Conservation (phyloP, 2,113 vertebrate genomes). For the Sinocyclocheilus anophthalmus region DNA sequence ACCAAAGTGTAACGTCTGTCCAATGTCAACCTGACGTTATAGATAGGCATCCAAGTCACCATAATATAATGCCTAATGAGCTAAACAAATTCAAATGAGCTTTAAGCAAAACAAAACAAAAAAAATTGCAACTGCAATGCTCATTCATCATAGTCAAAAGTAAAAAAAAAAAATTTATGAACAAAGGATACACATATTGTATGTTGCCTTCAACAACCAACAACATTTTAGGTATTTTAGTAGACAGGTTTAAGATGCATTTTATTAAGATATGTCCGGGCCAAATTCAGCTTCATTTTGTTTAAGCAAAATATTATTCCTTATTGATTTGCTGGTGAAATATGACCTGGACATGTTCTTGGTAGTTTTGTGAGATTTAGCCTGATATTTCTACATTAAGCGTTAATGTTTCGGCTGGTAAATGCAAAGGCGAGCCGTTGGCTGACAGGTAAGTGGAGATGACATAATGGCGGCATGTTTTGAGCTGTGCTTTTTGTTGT, state of each 20-base stretch:
- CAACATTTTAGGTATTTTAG: not conserved
- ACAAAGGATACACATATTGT: not conserved
- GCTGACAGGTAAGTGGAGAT: constrained; percentile 72
- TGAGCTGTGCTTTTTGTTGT: constrained; percentile 50
- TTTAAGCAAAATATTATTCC: not conserved
- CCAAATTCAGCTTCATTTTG: not conserved
- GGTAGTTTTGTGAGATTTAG: not conserved
- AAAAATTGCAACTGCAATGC: not conserved
- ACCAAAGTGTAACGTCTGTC: too few species aligned
- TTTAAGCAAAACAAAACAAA: not conserved
- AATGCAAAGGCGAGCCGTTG: constrained; percentile 46
- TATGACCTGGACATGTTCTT: not conserved
- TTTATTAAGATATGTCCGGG: not conserved
- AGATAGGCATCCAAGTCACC: not conserved
- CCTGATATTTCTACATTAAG: not conserved
- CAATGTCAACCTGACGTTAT: too few species aligned
- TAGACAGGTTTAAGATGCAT: not conserved
- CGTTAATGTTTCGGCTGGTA: constrained; percentile 57
- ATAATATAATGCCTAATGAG: not conserved
- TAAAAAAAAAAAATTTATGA: not conserved
- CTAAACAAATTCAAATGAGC: not conserved
- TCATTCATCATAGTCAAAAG: not conserved
- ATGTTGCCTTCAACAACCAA: not conserved
- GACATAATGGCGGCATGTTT: constrained; percentile 64
- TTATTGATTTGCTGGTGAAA: not conserved